Evolutionary conservation across 2,113 vertebrate genomes (phyloP).

Genomic region (Recurvirostra avosetta): DNA sequence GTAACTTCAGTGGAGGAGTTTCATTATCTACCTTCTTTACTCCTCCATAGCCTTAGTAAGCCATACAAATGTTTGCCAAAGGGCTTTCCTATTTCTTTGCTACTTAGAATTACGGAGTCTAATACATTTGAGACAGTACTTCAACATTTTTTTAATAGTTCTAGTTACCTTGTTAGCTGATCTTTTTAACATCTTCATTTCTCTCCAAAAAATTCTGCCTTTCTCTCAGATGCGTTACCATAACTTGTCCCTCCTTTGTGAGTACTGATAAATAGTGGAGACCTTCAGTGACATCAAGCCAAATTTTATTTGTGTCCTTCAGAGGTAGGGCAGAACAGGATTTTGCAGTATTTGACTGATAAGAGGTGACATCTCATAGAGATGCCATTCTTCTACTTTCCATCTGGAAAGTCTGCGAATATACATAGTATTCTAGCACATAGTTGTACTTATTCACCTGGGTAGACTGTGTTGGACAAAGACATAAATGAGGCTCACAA

Average conservation of each 20-base stretch:
- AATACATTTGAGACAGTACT: background rate
- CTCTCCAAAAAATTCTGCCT: background rate
- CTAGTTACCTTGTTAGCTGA: background rate
- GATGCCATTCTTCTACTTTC: background rate
- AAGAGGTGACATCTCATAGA: background rate
- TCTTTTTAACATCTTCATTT: background rate
- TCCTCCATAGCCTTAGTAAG: background rate
- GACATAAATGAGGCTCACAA: background rate
- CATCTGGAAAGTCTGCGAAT: background rate
- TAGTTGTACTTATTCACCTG: background rate
- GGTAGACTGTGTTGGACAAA: background rate
- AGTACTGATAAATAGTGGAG: background rate
- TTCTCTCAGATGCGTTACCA: background rate
- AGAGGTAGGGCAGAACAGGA: background rate
- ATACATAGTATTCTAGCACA: fast-evolving
- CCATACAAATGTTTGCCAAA: background rate
- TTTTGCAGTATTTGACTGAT: background rate
- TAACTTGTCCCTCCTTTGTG: background rate
- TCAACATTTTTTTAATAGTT: background rate
- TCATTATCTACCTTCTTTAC: background rate
- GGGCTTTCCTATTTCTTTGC: background rate
- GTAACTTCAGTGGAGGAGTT: background rate
- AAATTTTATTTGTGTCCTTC: background rate
- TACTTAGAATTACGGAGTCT: background rate
- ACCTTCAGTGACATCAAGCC: background rate